Conservation (phyloP, 2,888 invertebrate genomes). For the Ceramica pisi region DNA sequence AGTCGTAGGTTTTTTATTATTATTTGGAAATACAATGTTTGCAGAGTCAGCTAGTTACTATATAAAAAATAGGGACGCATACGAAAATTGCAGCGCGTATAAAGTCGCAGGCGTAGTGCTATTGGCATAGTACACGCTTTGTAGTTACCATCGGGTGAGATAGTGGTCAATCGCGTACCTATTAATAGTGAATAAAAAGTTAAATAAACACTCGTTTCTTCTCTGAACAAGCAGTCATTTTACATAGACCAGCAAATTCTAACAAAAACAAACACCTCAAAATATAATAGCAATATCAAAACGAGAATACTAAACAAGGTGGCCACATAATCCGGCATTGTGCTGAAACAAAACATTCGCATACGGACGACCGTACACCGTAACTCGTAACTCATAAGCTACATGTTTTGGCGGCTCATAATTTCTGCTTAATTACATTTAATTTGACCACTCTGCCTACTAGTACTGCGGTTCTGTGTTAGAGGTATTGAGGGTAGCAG, state of each 20-base stretch:
- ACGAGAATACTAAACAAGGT: constrained; percentile 19
- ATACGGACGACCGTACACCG: background rate
- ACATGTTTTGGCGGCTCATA: constrained; percentile 42
- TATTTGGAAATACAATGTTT: too few relatives aligned
- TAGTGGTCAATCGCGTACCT: too few relatives aligned
- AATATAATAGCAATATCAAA: background rate
- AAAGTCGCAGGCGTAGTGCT: too few relatives aligned
- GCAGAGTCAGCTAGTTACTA: too few relatives aligned
- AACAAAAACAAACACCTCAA: constrained; percentile 6
- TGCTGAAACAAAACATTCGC: constrained; percentile 21
- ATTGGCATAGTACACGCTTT: too few relatives aligned
- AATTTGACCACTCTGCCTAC: constrained; percentile 45
- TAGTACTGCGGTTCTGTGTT: constrained; percentile 11
- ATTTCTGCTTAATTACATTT: constrained; percentile 58
- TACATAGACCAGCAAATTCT: background rate
- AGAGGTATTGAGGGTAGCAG: background rate
- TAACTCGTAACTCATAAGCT: constrained; percentile 47
- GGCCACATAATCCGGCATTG: constrained; percentile 3
- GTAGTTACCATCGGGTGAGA: too few relatives aligned
- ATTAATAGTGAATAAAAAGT: too few relatives aligned
- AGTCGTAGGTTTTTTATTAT: too few relatives aligned
- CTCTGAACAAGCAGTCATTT: background rate
- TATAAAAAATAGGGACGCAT: too few relatives aligned
- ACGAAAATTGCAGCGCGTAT: too few relatives aligned
- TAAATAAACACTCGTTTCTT: background rate